Base-by-base conservation (phyloP, 2,888 invertebrate species). In the Lamproptera curius region DNA sequence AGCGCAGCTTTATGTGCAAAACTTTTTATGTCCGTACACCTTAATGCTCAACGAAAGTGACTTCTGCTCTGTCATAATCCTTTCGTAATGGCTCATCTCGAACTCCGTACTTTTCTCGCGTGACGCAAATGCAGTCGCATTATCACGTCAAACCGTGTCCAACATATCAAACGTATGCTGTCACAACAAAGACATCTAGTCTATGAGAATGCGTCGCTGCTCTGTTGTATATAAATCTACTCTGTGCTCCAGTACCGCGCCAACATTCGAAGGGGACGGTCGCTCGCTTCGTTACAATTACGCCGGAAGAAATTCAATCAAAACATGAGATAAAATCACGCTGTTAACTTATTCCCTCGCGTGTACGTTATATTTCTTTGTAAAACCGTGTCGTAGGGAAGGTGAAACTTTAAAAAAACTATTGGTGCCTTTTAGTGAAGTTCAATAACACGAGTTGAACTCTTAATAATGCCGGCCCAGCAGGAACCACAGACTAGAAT, bases 401-500 rank as follows among this genome's bases (percentile, higher is more conserved):
- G n/a, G n/a, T 31, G 11, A 17, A 35, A 48, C 23, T 20, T 5
- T 5, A 20, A 16, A 34, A 28, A 14, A n/a, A 28, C 11, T 38
- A 2, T 11, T 14, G 16, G 48, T 48, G 34, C 3, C 11, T 39
- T 39, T 40, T 35, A 6, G 10, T 26, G 13, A 28, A 39, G 43
- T 49, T 49, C 48, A 49, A 43, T 49, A 43, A 49, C 39, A 43
- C 39, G 17, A n/a, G 34, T 38, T 49, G 39, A 49, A 42, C 39
- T 35, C 26, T 39, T 11, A 17, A 33, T 14, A 56, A 86, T 86
- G 86, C 87, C 86, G 56, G 84, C 80, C 47, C 76, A 82, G 70
- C 58, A 65, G 52, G 77, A 65, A 54, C 57, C 55, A 16, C 47
- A 71, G 53, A 65, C 70, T 16, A 73, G 67, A 57, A 73, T 86